Evolutionary conservation across 2,797 vertebrate genomes (phyloP), one percentile per base, ranked within the genome.

Genomic region (Sternarchorhynchus goeldii): DNA sequence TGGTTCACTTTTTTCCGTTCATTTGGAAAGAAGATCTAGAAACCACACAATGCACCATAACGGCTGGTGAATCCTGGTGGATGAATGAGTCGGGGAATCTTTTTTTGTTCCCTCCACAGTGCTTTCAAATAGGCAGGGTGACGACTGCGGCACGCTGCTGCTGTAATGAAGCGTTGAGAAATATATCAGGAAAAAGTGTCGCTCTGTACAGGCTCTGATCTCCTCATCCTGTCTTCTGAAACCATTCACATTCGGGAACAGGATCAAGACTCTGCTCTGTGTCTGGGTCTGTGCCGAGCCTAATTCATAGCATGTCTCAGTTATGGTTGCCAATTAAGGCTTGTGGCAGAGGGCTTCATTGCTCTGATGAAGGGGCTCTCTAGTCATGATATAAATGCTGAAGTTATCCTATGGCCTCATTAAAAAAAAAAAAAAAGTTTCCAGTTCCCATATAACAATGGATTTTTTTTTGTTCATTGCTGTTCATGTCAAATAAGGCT

Each of bases 291-390:
- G 56, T 53, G 36, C 60, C 50, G 34, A 63, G 65, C 20, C 50
- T 71, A 63, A 76, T 79, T 69, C 72, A 64, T 69, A 31, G 73
- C 56, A 76, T 73, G 57, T 74, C 80, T 63, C 69, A 76, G 78
- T 70, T 80, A 80, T 65, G 75, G 50, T 71, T 82, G 36, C 70
- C 82, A 83, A 82, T 82, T 60, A 81, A 78, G 74, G 62, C 34
- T 67, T 57, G 53, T 78, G 67, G 55, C 66, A 25, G 71, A 73
- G 76, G 58, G 73, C 77, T 76, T 50, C 53, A 50, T 73, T 64
- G 58, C 56, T 73, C 60, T 80, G 74, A 81, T 76, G 75, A 59
- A 17, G 32, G 8, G 39, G 25, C 79, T 62, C 72, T 53, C 3
- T 58, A 78, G 70, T 64, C 69, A 74, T 77, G 71, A 76, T 79